Percentiles rank a stretch among this genome's conserved stretches.
Evolutionary conservation across 1,140 invertebrate species (phyloP).

Genomic region (Eriosoma lanigerum): DNA sequence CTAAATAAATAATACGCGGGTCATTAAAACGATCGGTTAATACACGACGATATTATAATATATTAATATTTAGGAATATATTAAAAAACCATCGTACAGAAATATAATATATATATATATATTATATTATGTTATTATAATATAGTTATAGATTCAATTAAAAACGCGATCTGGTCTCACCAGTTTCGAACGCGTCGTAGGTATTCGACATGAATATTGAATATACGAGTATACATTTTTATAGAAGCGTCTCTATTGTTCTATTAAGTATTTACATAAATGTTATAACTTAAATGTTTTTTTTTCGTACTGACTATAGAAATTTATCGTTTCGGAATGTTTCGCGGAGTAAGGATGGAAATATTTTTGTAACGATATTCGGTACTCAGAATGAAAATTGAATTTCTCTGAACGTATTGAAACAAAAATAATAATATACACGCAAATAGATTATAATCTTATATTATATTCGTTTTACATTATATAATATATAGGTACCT

Average conservation of each 20-base stretch:
- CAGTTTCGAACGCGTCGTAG: neutral
- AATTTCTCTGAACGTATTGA: neutral
- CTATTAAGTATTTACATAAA: constrained; percentile 17
- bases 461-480: too few relatives aligned
- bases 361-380: neutral
- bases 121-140: too few relatives aligned
- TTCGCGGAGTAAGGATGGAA: neutral
- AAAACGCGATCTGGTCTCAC: constrained; percentile 1
- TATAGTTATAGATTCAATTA: constrained; percentile 3
- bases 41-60: too few relatives aligned
- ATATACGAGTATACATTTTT: too few relatives aligned
- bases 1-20: too few relatives aligned
- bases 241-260: constrained; percentile 8
- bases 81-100: too few relatives aligned
- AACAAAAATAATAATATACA: neutral
- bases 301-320: neutral
- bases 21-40: too few relatives aligned
- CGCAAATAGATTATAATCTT: too few relatives aligned
- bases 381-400: neutral
- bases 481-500: too few relatives aligned
- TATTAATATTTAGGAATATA: too few relatives aligned
- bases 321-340: constrained; percentile 26
- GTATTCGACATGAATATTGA: neutral
- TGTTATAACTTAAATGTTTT: neutral
- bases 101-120: too few relatives aligned